These are phyloP conservation scores for Syrmaticus mikado DNA, from an alignment of 2,113 vertebrate species.

Conservation along the genomic window DNA sequence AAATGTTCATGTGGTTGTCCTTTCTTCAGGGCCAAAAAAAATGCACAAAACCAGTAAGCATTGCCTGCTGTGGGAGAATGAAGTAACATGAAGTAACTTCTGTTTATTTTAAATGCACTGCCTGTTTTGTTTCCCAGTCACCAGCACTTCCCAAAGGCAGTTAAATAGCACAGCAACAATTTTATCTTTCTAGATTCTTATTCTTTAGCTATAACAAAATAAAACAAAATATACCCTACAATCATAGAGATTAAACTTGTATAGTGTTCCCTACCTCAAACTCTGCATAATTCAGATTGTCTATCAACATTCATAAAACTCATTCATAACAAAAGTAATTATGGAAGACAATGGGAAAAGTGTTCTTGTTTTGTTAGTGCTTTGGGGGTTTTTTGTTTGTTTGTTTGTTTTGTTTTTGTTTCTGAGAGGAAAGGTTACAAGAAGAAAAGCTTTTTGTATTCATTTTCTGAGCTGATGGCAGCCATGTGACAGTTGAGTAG, in stretches of 20 bases:
- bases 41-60: rapidly evolving
- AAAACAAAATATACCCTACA: not conserved
- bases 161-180: not conserved
- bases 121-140: not conserved
- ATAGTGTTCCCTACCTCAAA: not conserved
- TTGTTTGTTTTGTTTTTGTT: not conserved
- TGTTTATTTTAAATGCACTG: not conserved
- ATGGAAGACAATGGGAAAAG: not conserved
- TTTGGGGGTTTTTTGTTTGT: rapidly evolving
- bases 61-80: not conserved
- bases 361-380: not conserved
- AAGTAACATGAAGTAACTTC: not conserved
- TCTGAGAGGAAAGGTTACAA: not conserved
- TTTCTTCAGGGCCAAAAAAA: not conserved
- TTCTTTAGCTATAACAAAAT: not conserved
- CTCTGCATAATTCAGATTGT: not conserved
- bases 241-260: not conserved
- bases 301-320: not conserved
- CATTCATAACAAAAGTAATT: slow-evolving; percentile 1
- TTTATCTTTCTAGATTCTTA: not conserved
- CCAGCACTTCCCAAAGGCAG: not conserved
- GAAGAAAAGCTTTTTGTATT: not conserved
- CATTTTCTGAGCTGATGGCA: not conserved
- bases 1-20: not conserved
- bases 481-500: not conserved